phyloP scores from a whole-genome alignment of 2,113 vertebrate genomes.

The Siniperca chuatsi region DNA sequence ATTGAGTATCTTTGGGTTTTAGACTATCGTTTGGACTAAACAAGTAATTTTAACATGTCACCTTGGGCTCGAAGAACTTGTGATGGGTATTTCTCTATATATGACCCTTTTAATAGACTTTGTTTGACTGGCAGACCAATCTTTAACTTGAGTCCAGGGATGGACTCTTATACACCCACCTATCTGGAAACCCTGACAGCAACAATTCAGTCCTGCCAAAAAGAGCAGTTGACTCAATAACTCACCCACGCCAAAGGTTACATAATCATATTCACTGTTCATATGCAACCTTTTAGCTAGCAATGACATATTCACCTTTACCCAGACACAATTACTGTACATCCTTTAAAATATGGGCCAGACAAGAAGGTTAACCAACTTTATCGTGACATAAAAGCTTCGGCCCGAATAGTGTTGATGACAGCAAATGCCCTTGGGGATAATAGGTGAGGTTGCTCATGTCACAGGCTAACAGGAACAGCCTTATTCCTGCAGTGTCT shows the following conservation, averaged over 20 bases:
- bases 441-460: conserved; percentile 56
- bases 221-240: conserved; percentile 53
- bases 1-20: background rate
- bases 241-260: conserved; percentile 66
- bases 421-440: conserved; percentile 67
- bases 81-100: background rate
- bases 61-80: too few species aligned
- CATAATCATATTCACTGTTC: conserved; percentile 54
- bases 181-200: conserved; percentile 41
- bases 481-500: conserved; percentile 33
- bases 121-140: conserved; percentile 51
- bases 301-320: conserved; percentile 65
- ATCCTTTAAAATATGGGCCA: conserved; percentile 55
- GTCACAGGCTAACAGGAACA: conserved; percentile 62
- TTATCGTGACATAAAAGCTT: conserved; percentile 52
- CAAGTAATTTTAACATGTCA: too few species aligned
- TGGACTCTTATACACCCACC: conserved; percentile 27
- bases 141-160: conserved; percentile 29
- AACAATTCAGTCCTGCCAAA: conserved; percentile 46
- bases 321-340: conserved; percentile 56
- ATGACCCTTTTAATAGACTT: conserved; percentile 38
- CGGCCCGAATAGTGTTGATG: conserved; percentile 3
- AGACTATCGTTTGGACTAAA: background rate
- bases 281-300: conserved; percentile 60
- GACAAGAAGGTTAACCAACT: conserved; percentile 65